Base-by-base conservation (phyloP, 2,797 vertebrate genomes). In the Rhinogobio ventralis region DNA sequence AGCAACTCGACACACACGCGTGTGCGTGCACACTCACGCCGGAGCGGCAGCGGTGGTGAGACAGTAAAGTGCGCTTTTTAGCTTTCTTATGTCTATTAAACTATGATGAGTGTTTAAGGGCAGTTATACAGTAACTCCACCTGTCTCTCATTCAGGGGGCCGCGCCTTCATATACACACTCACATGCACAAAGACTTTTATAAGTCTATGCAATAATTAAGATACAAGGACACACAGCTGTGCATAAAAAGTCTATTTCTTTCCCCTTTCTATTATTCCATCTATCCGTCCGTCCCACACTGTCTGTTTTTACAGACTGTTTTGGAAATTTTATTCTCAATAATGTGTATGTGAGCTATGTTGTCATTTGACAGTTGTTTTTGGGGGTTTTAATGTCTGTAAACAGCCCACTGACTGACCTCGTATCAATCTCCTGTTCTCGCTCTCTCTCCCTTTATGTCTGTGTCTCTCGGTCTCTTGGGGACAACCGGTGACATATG, bases 401-500 rank as follows among this genome's bases (percentile, higher is more conserved):
- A 89, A 88, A 87, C 87, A 90, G 90, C 88, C 83, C 81, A 88
- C 42, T 33, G 85, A 76, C 74, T 86, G 46, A 73, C 75, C 76
- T 64, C 62, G 30, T 73, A 64, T 83, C 81, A 78, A 69, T 83
- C 75, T 83, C n/a, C 79, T 19, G 13, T 66, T 86, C 67, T 60
- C 57, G 75, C 81, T 85, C 74, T 66, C 49, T 75, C 19, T 64
- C 66, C 62, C 68, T 77, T 79, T 78, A 36, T 86, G 74, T 81
- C 82, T 84, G 82, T 82, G 86, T 90, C 90, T 92, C 91, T 90
- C 87, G 57, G 91, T 93, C 93, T 88, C 83, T 72, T 92, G 86
- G 90, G 89, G 91, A 94, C 94, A 94, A 92, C 84, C 89, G 92
- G 94, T 96, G 96, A 97, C 96, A 97, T 96, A 97, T 96, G 96